These are phyloP conservation scores for Pogonomyrmex californicus DNA, from an alignment of 1,140 invertebrate species.

Conservation along the genomic window DNA sequence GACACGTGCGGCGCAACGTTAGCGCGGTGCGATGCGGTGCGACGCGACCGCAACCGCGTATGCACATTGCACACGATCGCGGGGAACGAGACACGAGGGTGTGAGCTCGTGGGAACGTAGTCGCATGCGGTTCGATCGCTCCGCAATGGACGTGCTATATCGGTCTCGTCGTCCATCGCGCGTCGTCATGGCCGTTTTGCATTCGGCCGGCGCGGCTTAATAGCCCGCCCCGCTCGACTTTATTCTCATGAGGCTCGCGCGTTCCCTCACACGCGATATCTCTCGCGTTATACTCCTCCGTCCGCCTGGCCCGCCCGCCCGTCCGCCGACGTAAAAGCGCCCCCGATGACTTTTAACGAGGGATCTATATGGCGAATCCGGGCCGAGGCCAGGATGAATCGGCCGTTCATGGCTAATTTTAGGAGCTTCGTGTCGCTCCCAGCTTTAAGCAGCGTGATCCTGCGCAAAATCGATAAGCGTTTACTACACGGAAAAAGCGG, in stretches of 20 bases:
- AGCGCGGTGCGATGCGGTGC: slow-evolving; percentile 29
- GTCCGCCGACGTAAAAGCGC: slow-evolving; percentile 35
- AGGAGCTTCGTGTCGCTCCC: slow-evolving; percentile 19
- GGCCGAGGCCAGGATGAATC: slow-evolving; percentile 43
- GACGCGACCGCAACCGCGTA: slow-evolving; percentile 48
- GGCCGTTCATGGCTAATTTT: slow-evolving; percentile 41
- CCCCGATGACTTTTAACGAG: slow-evolving; percentile 61
- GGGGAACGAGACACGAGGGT: slow-evolving; percentile 39
- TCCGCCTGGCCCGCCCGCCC: background rate
- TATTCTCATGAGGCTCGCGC: slow-evolving; percentile 52
- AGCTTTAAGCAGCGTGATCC: slow-evolving; percentile 15
- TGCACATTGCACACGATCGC: slow-evolving; percentile 48
- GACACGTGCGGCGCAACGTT: slow-evolving; percentile 42
- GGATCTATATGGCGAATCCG: slow-evolving; percentile 28
- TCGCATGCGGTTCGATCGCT: slow-evolving; percentile 58
- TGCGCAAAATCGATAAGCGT: slow-evolving; percentile 30
- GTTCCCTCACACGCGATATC: slow-evolving; percentile 54
- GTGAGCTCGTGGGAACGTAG: slow-evolving; percentile 57
- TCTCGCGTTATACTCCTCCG: slow-evolving; percentile 27
- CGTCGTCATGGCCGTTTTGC: slow-evolving; percentile 48
- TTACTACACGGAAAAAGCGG: background rate
- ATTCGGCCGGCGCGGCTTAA: slow-evolving; percentile 39
- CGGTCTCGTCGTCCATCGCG: slow-evolving; percentile 7
- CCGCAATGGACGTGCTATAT: slow-evolving; percentile 45
- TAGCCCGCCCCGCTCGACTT: slow-evolving; percentile 36